Evolutionary conservation across 2,113 vertebrate genomes (phyloP), one percentile per base, ranked within the genome.

Genomic region (Zosterops hypoxanthus): DNA sequence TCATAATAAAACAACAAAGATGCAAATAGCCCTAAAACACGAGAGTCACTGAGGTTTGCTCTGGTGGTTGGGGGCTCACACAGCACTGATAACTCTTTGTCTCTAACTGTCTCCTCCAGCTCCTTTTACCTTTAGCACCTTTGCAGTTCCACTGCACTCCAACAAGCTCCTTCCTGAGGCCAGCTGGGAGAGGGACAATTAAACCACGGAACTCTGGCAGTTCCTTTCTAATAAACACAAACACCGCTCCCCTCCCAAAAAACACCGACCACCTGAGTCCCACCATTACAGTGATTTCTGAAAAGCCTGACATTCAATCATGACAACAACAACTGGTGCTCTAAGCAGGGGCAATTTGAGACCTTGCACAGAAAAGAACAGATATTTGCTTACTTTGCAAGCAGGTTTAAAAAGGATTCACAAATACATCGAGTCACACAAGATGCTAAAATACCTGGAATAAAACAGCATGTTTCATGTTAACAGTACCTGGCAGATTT

Each of bases 401-500:
- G 25, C 2, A 88, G 36, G 22, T 25, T 73, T 50, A 26, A 70
- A 82, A 90, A 85, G 55, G 21, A 80, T 28, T 13, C 61, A 70
- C 22, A 77, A 64, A 66, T 3, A 80, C 21, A 31, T 3, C 2
- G 31, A 80, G 22, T 29, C 53, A 55, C 20, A 56, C 7, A 47
- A 73, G 23, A 77, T 15, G 52, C 25, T 15, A 29, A 39, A 90
- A 53, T 6, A 71, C 3, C 28, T 71, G 53, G 26, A 86, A 86
- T 60, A 86, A 63, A 53, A 11, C 2, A 25, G 44, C 26, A 14
- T 52, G 76, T 28, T n/a, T 68, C n/a, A 90, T 47, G 9, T 72
- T 55, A 65, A 95, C 13, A 68, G 92, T 98, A 99, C 99, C 99
- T 99, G 99, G 96, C 99, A 99, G 94, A 99, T 99, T 98, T 99